A percentile compares a stretch with the other conserved stretches of the same genome.
These are phyloP conservation scores for Mohoua ochrocephala DNA, from an alignment of 2,113 vertebrate species.

Conservation along the genomic window DNA sequence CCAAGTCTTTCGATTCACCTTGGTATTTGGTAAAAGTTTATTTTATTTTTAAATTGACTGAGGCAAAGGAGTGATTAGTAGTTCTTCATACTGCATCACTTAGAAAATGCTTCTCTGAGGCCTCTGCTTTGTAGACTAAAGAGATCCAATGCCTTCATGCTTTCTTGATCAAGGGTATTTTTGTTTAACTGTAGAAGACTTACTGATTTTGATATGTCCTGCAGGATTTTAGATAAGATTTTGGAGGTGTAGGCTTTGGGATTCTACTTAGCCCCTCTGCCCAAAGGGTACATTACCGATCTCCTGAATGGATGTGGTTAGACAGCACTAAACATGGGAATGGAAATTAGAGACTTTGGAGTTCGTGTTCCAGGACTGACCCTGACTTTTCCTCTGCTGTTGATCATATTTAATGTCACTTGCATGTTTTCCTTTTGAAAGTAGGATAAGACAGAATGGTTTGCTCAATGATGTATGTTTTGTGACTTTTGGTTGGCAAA, in stretches of 20 bases:
- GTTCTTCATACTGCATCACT: background rate
- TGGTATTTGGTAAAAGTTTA: background rate
- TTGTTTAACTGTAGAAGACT: background rate
- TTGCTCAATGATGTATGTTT: background rate
- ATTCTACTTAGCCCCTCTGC: background rate
- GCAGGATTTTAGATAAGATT: background rate
- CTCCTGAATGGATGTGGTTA: background rate
- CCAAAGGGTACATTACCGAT: background rate
- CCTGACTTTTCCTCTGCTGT: background rate
- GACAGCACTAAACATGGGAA: background rate
- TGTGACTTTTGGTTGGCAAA: background rate
- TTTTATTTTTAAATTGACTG: background rate
- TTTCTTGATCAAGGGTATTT: background rate
- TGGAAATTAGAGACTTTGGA: background rate
- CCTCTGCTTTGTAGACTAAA: background rate
- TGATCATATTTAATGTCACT: background rate
- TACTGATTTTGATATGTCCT: background rate
- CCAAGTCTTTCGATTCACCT: background rate
- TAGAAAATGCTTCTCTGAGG: background rate
- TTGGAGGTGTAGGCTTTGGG: background rate
- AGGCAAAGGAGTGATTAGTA: background rate
- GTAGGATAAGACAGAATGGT: background rate
- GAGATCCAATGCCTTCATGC: accelerated
- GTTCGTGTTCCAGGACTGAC: background rate
- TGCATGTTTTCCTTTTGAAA: background rate